These are phyloP conservation scores for Archilochus colubris DNA, from an alignment of 2,113 vertebrate genomes.

Conservation along the genomic window DNA sequence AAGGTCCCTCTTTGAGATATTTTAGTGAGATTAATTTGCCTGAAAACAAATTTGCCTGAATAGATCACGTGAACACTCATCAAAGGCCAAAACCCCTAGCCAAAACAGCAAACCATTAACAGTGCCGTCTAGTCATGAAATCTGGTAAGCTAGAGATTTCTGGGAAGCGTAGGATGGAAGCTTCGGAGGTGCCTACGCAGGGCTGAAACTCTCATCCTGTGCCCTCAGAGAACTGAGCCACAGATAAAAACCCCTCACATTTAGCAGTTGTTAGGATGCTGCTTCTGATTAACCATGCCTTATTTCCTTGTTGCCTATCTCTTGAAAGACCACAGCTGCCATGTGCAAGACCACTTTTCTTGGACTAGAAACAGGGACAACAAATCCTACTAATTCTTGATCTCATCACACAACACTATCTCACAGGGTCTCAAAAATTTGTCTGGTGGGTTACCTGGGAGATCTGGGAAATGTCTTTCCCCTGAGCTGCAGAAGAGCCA, in stretches of 20 bases:
- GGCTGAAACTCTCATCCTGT: neutral
- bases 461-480: neutral
- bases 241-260: neutral
- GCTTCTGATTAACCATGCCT: neutral
- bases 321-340: neutral
- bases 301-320: neutral
- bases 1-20: neutral
- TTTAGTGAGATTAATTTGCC: neutral
- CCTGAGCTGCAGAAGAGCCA: neutral
- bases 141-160: fast-evolving
- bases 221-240: neutral
- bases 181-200: fast-evolving
- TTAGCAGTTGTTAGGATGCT: neutral
- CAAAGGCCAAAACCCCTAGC: neutral
- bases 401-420: neutral
- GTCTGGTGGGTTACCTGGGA: neutral
- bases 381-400: neutral
- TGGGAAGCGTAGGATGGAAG: fast-evolving
- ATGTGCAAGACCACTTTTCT: fast-evolving
- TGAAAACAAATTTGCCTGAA: neutral
- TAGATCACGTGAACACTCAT: neutral
- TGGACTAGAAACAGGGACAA: neutral
- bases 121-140: neutral
- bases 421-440: neutral
- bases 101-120: neutral